Evolutionary conservation across 2,888 invertebrate species (phyloP).

Genomic region (Metalampra italica): DNA sequence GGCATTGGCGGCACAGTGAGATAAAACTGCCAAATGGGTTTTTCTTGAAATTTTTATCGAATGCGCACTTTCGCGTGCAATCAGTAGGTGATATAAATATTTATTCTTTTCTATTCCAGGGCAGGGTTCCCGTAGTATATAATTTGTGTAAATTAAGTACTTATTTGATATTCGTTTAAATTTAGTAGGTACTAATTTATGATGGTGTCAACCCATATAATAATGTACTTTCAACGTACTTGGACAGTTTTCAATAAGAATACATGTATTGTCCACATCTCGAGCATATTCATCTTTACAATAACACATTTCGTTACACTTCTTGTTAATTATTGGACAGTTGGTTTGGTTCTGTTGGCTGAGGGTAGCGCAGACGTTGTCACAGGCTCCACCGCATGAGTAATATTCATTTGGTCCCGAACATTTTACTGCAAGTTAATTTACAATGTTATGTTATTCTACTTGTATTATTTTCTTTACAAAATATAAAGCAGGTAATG

Average conservation of each 20-base stretch:
- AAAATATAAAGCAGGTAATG: conserved; percentile 4
- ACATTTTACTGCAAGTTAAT: conserved; percentile 25
- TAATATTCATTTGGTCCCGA: conserved; percentile 32
- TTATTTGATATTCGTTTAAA: too few species aligned
- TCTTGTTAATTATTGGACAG: conserved; percentile 36
- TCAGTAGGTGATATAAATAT: too few species aligned
- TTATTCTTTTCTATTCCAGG: too few species aligned
- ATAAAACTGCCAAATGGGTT: too few species aligned
- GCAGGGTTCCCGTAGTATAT: too few species aligned
- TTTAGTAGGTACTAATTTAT: too few species aligned
- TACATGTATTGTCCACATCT: conserved; percentile 22
- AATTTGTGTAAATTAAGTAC: too few species aligned
- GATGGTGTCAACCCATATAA: too few species aligned
- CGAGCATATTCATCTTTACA: conserved; percentile 40
- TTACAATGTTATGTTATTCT: background rate
- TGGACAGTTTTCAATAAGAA: conserved; percentile 14
- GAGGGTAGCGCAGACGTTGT: conserved; percentile 41
- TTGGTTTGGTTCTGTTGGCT: conserved; percentile 29
- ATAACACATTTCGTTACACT: conserved; percentile 39
- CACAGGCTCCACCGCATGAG: conserved; percentile 40
- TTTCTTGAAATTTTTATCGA: too few species aligned
- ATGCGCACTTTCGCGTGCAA: too few species aligned
- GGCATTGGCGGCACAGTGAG: too few species aligned
- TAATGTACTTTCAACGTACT: background rate
- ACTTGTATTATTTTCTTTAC: background rate